These are phyloP conservation scores for Chondrosia reniformis DNA, from an alignment of 37 sponge, comb jelly and placozoan species.

Conservation along the genomic window DNA sequence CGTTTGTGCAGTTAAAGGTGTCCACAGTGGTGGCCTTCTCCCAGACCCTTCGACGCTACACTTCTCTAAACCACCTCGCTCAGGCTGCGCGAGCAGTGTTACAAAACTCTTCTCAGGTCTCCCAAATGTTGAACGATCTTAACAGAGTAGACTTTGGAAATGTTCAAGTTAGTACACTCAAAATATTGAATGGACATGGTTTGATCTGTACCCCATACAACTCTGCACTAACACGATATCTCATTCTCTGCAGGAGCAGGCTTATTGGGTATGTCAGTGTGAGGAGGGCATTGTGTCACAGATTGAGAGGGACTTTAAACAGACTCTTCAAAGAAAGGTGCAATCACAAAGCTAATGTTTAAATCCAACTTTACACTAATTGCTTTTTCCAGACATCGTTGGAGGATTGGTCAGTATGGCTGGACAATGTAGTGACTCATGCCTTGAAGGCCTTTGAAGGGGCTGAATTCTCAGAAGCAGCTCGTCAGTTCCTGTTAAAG, in stretches of 20 bases:
- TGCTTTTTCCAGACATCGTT: constrained; percentile 47
- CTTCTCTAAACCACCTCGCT: constrained; percentile 97
- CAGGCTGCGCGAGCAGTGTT: constrained; percentile 98
- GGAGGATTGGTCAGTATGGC: constrained; percentile 95
- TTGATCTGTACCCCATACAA: no score
- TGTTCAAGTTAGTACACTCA: constrained; percentile 64
- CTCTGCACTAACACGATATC: no score
- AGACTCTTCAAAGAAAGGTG: constrained; percentile 83
- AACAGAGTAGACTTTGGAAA: constrained; percentile 96
- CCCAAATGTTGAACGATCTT: constrained; percentile 92
- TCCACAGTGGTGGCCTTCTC: constrained; percentile 92
- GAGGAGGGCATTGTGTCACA: constrained; percentile 77
- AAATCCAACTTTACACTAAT: neutral
- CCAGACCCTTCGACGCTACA: constrained; percentile 97
- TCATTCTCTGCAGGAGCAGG: constrained; percentile 94
- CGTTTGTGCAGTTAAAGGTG: constrained; percentile 73
- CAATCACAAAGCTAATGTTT: neutral
- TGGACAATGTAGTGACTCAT: constrained; percentile 81
- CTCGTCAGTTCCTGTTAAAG: constrained; percentile 94
- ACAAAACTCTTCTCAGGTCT: constrained; percentile 91
- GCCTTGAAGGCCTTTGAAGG: constrained; percentile 65
- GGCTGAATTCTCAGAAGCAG: constrained; percentile 72
- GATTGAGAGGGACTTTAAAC: constrained; percentile 92
- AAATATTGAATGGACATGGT: neutral
- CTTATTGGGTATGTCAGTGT: constrained; percentile 99